A percentile compares a stretch with the other conserved stretches of the same genome.
These are phyloP conservation scores for Chamaedrilus cognettii DNA, from an alignment of 2,888 invertebrate genomes.

Conservation along the genomic window DNA sequence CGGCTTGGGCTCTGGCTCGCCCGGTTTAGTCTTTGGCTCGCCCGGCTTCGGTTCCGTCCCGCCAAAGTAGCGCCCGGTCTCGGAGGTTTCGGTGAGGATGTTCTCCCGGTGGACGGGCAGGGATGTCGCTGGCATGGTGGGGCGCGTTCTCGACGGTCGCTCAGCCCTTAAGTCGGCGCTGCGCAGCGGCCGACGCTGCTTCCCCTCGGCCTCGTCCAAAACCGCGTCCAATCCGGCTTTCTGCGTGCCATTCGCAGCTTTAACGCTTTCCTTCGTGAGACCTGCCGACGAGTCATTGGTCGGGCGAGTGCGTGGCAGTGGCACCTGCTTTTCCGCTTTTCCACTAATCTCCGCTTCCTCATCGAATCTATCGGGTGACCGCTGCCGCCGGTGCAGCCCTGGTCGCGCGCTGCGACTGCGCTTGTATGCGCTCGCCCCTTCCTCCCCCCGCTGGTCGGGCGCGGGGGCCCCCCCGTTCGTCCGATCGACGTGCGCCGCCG, in stretches of 20 bases:
- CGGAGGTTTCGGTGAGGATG: neutral
- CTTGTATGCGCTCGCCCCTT: neutral
- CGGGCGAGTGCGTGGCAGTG: too few relatives aligned
- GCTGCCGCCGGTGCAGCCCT: neutral
- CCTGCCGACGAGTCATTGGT: too few relatives aligned
- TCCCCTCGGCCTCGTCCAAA: too few relatives aligned
- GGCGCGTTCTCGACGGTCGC: neutral
- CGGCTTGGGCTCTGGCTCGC: neutral
- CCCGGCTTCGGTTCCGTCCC: neutral
- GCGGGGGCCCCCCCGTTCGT: neutral
- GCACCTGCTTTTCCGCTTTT: too few relatives aligned
- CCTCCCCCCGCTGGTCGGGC: neutral
- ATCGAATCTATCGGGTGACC: neutral
- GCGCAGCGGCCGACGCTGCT: too few relatives aligned
- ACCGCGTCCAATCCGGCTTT: too few relatives aligned
- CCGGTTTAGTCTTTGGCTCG: too few relatives aligned
- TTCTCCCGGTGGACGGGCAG: neutral
- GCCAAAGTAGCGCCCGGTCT: neutral
- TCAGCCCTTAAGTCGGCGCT: too few relatives aligned
- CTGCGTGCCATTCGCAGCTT: too few relatives aligned
- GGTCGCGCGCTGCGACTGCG: constrained; percentile 6
- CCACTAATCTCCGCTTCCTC: too few relatives aligned
- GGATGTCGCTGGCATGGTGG: neutral
- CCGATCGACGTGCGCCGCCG: neutral
- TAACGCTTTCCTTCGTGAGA: too few relatives aligned